Evolutionary conservation across 2,113 vertebrate species (phyloP).

Genomic region (Globicephala melas): DNA sequence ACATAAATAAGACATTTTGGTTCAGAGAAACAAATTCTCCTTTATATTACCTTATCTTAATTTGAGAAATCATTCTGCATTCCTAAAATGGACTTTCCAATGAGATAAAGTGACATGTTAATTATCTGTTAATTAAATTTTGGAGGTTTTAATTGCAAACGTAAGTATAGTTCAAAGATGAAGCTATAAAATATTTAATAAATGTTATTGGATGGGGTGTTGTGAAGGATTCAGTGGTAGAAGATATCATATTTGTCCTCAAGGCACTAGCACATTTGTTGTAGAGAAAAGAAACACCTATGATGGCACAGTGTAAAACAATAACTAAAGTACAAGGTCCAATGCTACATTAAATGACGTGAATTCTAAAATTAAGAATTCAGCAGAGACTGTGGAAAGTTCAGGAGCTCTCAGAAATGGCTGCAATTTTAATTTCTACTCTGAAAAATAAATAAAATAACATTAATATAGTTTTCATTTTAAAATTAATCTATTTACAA

Average conservation of each 20-base stretch:
- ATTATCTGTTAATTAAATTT: conserved; percentile 46
- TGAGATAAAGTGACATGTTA: conserved; percentile 4
- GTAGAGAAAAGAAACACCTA: background rate
- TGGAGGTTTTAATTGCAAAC: background rate
- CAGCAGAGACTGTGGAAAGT: background rate
- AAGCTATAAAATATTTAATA: conserved; percentile 44
- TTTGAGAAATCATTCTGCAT: conserved; percentile 6
- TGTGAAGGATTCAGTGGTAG: background rate
- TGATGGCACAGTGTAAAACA: background rate
- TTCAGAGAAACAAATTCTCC: conserved; percentile 2
- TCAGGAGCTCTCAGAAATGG: background rate
- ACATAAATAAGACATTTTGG: background rate
- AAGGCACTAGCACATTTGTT: background rate
- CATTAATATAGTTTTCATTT: background rate
- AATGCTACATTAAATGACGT: background rate
- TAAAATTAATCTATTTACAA: background rate
- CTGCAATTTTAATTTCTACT: background rate
- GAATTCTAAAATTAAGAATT: background rate
- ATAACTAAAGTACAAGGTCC: background rate
- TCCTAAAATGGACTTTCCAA: background rate
- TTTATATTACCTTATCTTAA: conserved; percentile 3
- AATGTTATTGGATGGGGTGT: background rate
- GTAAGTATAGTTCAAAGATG: background rate
- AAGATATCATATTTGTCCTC: background rate
- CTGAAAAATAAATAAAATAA: background rate